Evolutionary conservation across 35 echinoderm and acorn worm species (phyloP), one percentile per base, ranked within the genome.

Genomic region (Lytechinus variegatus): DNA sequence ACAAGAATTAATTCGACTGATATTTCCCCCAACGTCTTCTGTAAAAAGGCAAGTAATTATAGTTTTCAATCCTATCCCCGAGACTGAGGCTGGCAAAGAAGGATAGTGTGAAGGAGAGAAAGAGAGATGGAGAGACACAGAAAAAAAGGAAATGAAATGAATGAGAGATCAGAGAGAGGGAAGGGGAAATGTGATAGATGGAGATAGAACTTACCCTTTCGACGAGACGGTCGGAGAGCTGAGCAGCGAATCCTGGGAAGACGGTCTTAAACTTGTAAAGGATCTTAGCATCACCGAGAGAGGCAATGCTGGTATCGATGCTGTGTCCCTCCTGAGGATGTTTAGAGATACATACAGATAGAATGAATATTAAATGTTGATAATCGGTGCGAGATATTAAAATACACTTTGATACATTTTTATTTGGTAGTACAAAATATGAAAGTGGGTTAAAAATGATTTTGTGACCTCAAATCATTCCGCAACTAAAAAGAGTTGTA

Each of bases 221-320:
- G 10, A 89, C 87, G 12, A 89, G 11, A 29, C 87, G 87, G 52
- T 93, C 91, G 52, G 91, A 54, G 24, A 93, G 91, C n/a, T 56
- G 91, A 54, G 91, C 91, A 93, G 91, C 91, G 54, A 93, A 93
- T 93, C 91, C 91, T 14, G 91, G 53, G 91, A 93, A 93, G 10
- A 93, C 91, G 10, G 28, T 93, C 52, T 27, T 53, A 54, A 52
- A 93, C 53, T 54, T 93, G 91, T 54, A 93, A 4, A 93, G n/a
- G n/a, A 93, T 56, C n/a, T 93, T 56, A 29, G 52, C 54, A 29
- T 93, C 54, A 54, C 91, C 52, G 91, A 93, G 91, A 27, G 10
- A 14, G 1, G 91, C 28, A 54, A 93, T 93, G 61, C 61, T 71
- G 11, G 19, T 21, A 71, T 71, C 61, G 11, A 71, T 21, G 19